Conservation (phyloP, 2,888 invertebrate genomes). For the Cyclophora punctaria region DNA sequence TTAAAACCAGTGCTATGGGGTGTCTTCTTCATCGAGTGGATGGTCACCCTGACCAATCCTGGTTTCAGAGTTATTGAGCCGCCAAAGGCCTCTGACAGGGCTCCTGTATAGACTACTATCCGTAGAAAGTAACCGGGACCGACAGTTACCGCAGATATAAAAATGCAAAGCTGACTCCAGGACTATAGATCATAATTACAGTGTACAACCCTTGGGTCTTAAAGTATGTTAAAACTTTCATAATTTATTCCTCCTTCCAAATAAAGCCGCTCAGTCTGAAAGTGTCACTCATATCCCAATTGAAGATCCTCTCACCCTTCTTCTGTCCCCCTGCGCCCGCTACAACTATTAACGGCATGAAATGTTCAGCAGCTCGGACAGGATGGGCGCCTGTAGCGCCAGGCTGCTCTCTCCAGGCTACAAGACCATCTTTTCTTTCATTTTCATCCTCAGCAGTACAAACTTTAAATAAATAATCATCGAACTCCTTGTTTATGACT, state of each 20-base stretch:
- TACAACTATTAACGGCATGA: conserved; percentile 60
- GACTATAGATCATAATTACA: too few relatives aligned
- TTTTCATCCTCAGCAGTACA: conserved; percentile 47
- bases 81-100: too few relatives aligned
- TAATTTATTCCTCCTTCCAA: conserved; percentile 49
- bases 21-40: too few relatives aligned
- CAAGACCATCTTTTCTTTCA: conserved; percentile 36
- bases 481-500: conserved; percentile 58
- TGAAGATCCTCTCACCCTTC: conserved; percentile 52
- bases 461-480: conserved; percentile 49
- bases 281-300: conserved; percentile 55
- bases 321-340: conserved; percentile 57
- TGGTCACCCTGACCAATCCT: too few relatives aligned
- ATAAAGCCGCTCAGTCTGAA: conserved; percentile 59
- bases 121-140: too few relatives aligned
- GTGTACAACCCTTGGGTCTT: too few relatives aligned
- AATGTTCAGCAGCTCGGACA: conserved; percentile 54
- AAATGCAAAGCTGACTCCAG: too few relatives aligned
- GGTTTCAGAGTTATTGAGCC: too few relatives aligned
- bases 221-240: not conserved
- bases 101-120: too few relatives aligned
- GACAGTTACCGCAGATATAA: too few relatives aligned
- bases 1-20: too few relatives aligned
- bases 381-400: conserved; percentile 60
- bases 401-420: conserved; percentile 46